These are phyloP conservation scores for Drosophila repleta DNA, from an alignment of 1,140 invertebrate genomes.

Conservation along the genomic window DNA sequence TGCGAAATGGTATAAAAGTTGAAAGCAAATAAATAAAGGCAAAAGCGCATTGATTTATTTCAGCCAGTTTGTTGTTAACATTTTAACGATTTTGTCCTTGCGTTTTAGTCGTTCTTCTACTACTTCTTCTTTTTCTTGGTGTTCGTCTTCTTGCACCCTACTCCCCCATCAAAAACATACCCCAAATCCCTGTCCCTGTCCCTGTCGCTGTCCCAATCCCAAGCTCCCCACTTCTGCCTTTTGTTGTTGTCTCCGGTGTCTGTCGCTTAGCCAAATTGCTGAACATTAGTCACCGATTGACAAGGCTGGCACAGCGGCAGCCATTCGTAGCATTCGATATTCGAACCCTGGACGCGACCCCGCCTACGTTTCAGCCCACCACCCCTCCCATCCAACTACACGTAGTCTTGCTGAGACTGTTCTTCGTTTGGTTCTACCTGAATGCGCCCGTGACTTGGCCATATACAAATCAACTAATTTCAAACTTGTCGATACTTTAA, in stretches of 20 bases:
- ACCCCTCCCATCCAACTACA: background rate
- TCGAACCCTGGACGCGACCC: constrained; percentile 9
- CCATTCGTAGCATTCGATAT: constrained; percentile 42
- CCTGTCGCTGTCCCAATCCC: background rate
- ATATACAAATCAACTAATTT: constrained; percentile 78
- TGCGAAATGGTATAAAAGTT: constrained; percentile 63
- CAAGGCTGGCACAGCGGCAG: constrained; percentile 55
- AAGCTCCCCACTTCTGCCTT: background rate
- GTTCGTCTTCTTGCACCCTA: background rate
- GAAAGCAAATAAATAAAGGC: constrained; percentile 78
- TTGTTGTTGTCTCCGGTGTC: constrained; percentile 58
- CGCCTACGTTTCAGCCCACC: background rate
- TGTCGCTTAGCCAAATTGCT: constrained; percentile 81
- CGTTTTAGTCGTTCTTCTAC: constrained; percentile 54
- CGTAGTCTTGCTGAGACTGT: background rate
- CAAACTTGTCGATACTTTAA: constrained; percentile 71
- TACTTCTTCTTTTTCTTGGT: background rate
- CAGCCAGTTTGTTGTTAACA: constrained; percentile 78
- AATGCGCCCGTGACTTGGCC: constrained; percentile 22
- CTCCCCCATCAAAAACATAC: too few species aligned
- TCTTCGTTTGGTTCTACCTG: constrained; percentile 26
- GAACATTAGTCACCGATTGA: constrained; percentile 81
- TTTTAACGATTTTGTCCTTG: constrained; percentile 81
- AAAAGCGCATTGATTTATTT: constrained; percentile 80
- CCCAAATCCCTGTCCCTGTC: background rate